A percentile compares a stretch with the other conserved stretches of the same genome.
phyloP scores from a whole-genome alignment of 1,140 invertebrate genomes.

The Cyrtorhinus lividipennis region DNA sequence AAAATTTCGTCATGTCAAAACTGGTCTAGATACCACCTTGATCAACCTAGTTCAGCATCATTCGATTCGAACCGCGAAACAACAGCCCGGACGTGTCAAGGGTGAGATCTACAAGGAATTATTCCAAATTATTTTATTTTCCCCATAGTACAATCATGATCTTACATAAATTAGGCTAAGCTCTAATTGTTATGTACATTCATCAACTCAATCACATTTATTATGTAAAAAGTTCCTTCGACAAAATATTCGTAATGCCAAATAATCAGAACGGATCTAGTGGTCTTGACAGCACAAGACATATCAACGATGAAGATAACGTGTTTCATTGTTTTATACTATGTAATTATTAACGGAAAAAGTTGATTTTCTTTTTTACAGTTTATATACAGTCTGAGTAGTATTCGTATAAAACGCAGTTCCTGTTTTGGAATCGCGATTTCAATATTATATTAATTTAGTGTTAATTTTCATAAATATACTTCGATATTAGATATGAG shows the following conservation, averaged over 20 bases:
- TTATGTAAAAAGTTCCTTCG: background rate
- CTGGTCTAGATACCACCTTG: no score
- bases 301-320: constrained; percentile 11
- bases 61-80: no score
- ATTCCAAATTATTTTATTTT: constrained; percentile 19
- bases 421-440: no score
- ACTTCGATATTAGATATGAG: background rate
- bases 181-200: constrained; percentile 18
- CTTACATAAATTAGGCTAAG: constrained; percentile 17
- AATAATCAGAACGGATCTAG: constrained; percentile 9
- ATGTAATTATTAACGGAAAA: constrained; percentile 7
- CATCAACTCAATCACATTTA: constrained; percentile 13
- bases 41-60: no score
- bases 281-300: constrained; percentile 5
- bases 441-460: background rate
- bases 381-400: background rate
- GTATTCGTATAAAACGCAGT: background rate
- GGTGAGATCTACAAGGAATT: no score
- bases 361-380: constrained; percentile 5
- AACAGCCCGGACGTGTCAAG: no score
- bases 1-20: no score
- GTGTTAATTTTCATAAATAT: background rate
- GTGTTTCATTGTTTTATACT: constrained; percentile 10
- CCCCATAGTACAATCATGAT: constrained; percentile 18
- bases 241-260: constrained; percentile 10